Conservation (phyloP, 2,113 vertebrate species). For the Dunckerocampus dactyliophorus region DNA sequence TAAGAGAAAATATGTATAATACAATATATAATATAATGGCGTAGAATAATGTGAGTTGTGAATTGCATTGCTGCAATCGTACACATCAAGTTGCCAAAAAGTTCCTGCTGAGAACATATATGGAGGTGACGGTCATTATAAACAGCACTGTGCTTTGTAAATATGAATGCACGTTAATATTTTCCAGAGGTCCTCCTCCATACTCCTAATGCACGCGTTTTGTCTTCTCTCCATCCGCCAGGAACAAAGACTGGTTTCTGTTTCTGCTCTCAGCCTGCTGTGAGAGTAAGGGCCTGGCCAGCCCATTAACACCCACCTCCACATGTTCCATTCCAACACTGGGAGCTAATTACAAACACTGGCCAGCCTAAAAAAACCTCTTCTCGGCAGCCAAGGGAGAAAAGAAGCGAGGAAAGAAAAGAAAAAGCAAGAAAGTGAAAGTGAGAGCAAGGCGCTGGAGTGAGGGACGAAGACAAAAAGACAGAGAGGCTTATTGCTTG, state of each 20-base stretch:
- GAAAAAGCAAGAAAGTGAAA: constrained; percentile 73
- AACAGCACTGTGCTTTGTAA: constrained; percentile 51
- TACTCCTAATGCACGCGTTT: constrained; percentile 66
- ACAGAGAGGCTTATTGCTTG: constrained; percentile 67
- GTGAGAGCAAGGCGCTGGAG: constrained; percentile 66
- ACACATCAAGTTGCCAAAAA: constrained; percentile 36
- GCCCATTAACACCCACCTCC: constrained; percentile 85
- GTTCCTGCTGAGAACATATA: constrained; percentile 45
- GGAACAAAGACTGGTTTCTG: constrained; percentile 79
- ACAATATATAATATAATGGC: too few relatives aligned
- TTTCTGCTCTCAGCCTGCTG: constrained; percentile 80
- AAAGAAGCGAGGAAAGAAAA: not conserved
- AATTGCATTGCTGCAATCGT: constrained; percentile 7
- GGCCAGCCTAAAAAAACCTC: constrained; percentile 83
- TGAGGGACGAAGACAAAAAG: constrained; percentile 75
- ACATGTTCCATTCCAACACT: constrained; percentile 86
- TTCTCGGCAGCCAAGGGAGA: constrained; percentile 74
- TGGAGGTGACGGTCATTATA: constrained; percentile 54
- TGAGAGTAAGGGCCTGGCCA: constrained; percentile 77
- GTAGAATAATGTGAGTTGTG: too few relatives aligned
- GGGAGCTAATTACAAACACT: constrained; percentile 96
- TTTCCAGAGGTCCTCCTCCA: constrained; percentile 70
- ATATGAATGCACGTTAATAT: constrained; percentile 70
- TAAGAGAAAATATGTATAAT: too few relatives aligned
- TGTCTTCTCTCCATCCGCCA: constrained; percentile 58